Conservation (phyloP, 2,113 vertebrate genomes). For the Scytalopus superciliaris region DNA sequence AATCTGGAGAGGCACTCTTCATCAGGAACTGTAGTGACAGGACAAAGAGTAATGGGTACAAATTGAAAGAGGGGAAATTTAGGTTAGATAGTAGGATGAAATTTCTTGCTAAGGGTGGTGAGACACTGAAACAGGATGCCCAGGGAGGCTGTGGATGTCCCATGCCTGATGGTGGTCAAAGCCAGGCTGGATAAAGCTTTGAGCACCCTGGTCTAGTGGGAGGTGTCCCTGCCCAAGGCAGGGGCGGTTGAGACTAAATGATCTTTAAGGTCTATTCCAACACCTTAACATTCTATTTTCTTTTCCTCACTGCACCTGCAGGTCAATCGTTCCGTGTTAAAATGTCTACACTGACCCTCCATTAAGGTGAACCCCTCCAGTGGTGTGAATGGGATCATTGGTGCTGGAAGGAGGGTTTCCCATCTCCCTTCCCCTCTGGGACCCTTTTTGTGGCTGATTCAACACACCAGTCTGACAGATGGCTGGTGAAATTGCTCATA, state of each 20-base stretch:
- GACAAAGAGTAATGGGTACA: background rate
- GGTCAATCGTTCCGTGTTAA: accelerated
- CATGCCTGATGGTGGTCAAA: background rate
- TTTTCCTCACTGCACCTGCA: background rate
- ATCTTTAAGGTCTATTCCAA: background rate
- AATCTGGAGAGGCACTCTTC: background rate
- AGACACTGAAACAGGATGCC: background rate
- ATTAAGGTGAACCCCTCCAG: accelerated
- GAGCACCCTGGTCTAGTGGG: background rate
- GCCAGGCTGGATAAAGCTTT: background rate
- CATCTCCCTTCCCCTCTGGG: background rate
- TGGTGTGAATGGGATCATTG: background rate
- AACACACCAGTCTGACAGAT: background rate
- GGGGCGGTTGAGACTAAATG: background rate
- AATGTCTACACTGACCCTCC: background rate
- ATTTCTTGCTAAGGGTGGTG: background rate
- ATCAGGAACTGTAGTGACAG: background rate
- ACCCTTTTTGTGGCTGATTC: background rate
- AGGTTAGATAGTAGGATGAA: background rate
- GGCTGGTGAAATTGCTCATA: background rate
- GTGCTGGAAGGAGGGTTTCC: background rate
- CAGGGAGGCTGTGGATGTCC: background rate
- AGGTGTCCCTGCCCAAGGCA: background rate
- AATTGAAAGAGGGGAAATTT: background rate
- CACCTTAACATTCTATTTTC: background rate